Conservation (phyloP, 2,888 invertebrate species). For the Drosophila ochracea region DNA sequence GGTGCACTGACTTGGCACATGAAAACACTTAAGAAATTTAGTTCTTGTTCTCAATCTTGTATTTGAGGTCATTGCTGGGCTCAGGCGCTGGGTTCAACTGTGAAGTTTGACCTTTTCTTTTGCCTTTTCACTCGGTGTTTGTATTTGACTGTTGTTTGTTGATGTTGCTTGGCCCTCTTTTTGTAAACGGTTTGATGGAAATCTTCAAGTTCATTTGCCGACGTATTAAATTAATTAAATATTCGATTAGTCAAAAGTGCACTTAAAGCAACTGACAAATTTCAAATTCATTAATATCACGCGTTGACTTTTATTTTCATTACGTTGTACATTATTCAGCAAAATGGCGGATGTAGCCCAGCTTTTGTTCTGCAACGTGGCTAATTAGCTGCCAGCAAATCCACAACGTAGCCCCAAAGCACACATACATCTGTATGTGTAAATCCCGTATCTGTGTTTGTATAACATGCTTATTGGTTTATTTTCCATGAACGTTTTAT, state of each 20-base stretch:
- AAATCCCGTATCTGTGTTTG: constrained; percentile 17
- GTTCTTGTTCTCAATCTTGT: constrained; percentile 79
- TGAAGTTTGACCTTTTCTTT: constrained; percentile 16
- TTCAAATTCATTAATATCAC: constrained; percentile 45
- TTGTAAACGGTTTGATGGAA: constrained; percentile 40
- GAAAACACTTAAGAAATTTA: constrained; percentile 78
- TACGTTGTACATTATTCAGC: constrained; percentile 20
- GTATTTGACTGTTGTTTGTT: constrained; percentile 32
- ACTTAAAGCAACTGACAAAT: constrained; percentile 32
- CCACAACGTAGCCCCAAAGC: neutral
- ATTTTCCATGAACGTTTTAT: constrained; percentile 55
- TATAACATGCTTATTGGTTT: constrained; percentile 36
- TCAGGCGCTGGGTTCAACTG: constrained; percentile 22
- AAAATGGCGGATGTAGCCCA: neutral
- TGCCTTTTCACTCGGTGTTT: constrained; percentile 34
- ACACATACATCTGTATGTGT: constrained; percentile 1
- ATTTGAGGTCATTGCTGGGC: constrained; percentile 64
- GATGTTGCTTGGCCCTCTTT: neutral
- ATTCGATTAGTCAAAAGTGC: constrained; percentile 64
- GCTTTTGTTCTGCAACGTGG: constrained; percentile 1
- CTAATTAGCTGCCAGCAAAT: constrained; percentile 42
- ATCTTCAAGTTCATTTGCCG: constrained; percentile 64
- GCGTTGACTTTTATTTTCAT: constrained; percentile 1
- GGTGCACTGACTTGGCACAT: constrained; percentile 56
- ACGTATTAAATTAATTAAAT: constrained; percentile 73